A percentile compares a stretch with the other conserved stretches of the same genome.
Evolutionary conservation across 2,113 vertebrate genomes (phyloP).

Genomic region (Hippocampus abdominalis): DNA sequence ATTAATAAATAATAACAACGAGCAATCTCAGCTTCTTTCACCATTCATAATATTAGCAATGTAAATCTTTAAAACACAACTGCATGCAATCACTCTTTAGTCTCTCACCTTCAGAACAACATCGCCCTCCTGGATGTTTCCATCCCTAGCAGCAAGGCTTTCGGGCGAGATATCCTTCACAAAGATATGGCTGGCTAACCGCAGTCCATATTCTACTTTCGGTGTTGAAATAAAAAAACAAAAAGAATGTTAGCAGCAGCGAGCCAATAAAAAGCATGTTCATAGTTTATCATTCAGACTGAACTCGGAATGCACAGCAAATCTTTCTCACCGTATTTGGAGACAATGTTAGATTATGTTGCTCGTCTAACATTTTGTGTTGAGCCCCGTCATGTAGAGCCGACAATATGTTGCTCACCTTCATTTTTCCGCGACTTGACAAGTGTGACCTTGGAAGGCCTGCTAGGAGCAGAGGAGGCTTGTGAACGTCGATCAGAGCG

Average conservation of each 20-base stretch:
- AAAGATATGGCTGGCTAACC: constrained; percentile 97
- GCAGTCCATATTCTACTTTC: constrained; percentile 88
- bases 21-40: neutral
- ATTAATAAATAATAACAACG: neutral
- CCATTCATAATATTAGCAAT: neutral
- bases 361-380: neutral
- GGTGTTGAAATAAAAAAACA: constrained; percentile 23
- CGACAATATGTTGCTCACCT: constrained; percentile 70
- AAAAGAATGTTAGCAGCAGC: constrained; percentile 1
- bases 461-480: constrained; percentile 80
- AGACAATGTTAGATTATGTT: neutral
- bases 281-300: neutral
- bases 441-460: constrained; percentile 91
- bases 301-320: neutral
- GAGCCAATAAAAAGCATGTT: neutral
- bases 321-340: neutral
- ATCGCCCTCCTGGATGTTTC: constrained; percentile 98
- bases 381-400: neutral
- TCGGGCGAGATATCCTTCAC: constrained; percentile 99
- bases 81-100: neutral
- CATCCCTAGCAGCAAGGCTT: constrained; percentile 94
- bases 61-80: neutral
- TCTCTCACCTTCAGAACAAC: constrained; percentile 91
- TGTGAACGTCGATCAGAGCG: constrained; percentile 87
- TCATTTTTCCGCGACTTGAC: constrained; percentile 96